A percentile compares a stretch with the other conserved stretches of the same genome.
Conservation (phyloP, 2,113 vertebrate species). For the Microcebus lehilahytsara region DNA sequence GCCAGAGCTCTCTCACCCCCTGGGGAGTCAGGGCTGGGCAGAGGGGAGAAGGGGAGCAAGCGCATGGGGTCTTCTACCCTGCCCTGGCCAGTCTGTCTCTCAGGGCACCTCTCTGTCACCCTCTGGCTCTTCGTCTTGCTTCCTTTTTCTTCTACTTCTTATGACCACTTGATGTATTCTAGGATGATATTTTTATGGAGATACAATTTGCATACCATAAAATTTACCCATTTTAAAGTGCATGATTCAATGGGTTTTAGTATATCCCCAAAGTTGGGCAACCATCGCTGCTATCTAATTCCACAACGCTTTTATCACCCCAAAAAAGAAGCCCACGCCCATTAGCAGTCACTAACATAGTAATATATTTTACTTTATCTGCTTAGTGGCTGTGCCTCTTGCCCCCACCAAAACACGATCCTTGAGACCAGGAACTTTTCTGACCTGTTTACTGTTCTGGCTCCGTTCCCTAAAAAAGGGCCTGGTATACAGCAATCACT, state of each 20-base stretch:
- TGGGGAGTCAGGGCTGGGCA: fast-evolving
- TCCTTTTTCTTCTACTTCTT: neutral
- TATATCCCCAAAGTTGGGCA: neutral
- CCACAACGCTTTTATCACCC: neutral
- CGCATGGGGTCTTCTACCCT: neutral
- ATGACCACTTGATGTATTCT: neutral
- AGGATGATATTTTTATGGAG: neutral
- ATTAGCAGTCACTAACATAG: neutral
- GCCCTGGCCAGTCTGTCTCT: neutral
- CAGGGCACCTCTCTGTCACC: neutral
- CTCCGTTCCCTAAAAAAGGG: neutral
- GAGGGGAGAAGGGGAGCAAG: fast-evolving
- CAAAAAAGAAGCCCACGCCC: neutral
- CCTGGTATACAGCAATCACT: neutral
- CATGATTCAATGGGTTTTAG: neutral
- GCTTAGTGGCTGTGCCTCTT: neutral
- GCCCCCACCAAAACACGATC: neutral
- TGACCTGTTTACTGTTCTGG: neutral
- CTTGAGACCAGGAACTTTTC: neutral
- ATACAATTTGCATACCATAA: neutral
- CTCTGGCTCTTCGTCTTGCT: neutral
- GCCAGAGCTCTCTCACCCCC: fast-evolving
- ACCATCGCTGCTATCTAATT: neutral
- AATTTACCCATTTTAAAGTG: neutral
- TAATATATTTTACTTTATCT: neutral